Evolutionary conservation across 2,113 vertebrate species (phyloP), one percentile per base, ranked within the genome.

Genomic region (Romanogobio albipinnatus): DNA sequence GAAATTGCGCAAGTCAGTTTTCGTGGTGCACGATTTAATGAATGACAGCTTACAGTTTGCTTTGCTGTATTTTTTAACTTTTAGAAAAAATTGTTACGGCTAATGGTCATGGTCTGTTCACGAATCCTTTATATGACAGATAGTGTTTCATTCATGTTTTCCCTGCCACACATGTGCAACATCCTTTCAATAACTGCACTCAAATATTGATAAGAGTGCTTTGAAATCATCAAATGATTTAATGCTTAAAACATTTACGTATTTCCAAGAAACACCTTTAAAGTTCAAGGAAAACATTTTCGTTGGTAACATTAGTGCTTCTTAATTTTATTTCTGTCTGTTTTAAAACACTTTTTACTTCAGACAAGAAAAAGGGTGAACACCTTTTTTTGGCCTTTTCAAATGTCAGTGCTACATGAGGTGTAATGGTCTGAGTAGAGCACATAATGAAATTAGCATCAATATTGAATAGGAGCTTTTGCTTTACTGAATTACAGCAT

Each of bases 401-500:
- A 87, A 89, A 89, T 87, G 80, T 83, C 86, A 87, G 70, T 75
- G 64, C 24, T 47, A 85, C 85, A 83, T 81, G 66, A 79, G 79
- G 76, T 68, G 78, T 62, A 70, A 66, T 89, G 76, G 59, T 51
- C 68, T 53, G 56, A 51, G 56, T 73, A 62, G 80, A 87, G 71
- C 33, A 19, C 59, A 85, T 75, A 87, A 87, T 87, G 80, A 83
- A 85, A 85, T 87, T 83, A 89, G 75, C 58, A 85, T 75, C 61
- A 86, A 45, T 59, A 79, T 47, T 85, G 83, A 87, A 85, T 85
- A 17, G 29, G 45, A 19, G 49, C 70, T 71, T 87, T 70, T 75
- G 58, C 88, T 73, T 45, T 33, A 71, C 33, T 83, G 53, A 85
- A 77, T 87, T 77, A 76, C 75, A 83, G 58, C 59, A 87, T 5